Evolutionary conservation across 1,140 invertebrate species (phyloP).

Genomic region (Pantala flavescens): DNA sequence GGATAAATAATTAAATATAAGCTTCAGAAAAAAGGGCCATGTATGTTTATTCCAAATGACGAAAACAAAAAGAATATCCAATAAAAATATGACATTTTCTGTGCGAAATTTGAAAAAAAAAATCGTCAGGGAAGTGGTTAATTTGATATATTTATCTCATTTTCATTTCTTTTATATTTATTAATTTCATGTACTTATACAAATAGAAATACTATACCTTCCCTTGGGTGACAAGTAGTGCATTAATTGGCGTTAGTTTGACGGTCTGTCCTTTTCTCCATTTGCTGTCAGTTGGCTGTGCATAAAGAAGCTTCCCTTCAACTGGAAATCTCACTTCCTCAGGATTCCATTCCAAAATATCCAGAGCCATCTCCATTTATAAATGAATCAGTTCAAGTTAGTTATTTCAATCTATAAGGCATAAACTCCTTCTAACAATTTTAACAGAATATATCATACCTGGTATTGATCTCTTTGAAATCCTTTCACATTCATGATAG

Average conservation of each 20-base stretch:
- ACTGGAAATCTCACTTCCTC: slow-evolving; percentile 79
- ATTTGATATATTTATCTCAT: no score
- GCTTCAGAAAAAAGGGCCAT: no score
- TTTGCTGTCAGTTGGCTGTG: slow-evolving; percentile 78
- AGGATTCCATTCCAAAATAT: slow-evolving; percentile 85
- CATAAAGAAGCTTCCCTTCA: slow-evolving; percentile 74
- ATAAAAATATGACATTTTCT: no score
- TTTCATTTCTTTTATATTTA: no score
- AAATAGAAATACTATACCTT: slow-evolving; percentile 45
- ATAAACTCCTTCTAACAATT: background rate
- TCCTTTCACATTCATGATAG: no score
- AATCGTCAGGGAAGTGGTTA: no score
- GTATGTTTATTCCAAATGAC: no score
- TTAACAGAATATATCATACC: background rate
- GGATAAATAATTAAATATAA: no score
- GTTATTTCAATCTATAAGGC: background rate
- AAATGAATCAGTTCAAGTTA: slow-evolving; percentile 10
- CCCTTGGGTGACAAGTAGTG: slow-evolving; percentile 61
- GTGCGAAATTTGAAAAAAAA: no score
- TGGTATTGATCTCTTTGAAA: background rate
- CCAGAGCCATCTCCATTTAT: slow-evolving; percentile 64
- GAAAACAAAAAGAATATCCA: no score
- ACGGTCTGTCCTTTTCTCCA: slow-evolving; percentile 74
- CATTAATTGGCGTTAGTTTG: slow-evolving; percentile 77
- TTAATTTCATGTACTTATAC: no score